Percentiles rank a stretch among this genome's conserved stretches.
Evolutionary conservation across 2,888 invertebrate genomes (phyloP).

Genomic region (Dynastes tityus): DNA sequence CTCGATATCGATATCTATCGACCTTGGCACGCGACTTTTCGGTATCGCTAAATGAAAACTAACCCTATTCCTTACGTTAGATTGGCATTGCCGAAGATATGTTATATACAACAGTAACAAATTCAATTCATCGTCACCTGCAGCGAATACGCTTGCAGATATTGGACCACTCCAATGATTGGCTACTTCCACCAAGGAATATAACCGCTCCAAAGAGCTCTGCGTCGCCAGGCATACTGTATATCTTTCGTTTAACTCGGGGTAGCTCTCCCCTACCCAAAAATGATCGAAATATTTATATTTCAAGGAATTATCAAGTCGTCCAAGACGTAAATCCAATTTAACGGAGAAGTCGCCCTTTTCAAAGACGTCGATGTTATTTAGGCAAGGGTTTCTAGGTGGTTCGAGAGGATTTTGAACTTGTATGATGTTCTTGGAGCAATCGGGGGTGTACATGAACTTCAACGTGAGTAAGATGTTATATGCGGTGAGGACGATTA

Average conservation of each 20-base stretch:
- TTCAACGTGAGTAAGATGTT: constrained; percentile 76
- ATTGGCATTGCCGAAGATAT: constrained; percentile 84
- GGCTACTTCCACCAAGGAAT: constrained; percentile 83
- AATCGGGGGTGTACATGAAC: constrained; percentile 73
- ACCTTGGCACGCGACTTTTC: constrained; percentile 70
- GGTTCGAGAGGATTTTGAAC: constrained; percentile 53
- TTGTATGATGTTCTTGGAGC: constrained; percentile 60
- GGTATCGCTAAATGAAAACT: constrained; percentile 85
- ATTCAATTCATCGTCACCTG: constrained; percentile 84
- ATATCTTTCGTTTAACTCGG: constrained; percentile 74
- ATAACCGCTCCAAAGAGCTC: constrained; percentile 86
- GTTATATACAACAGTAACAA: constrained; percentile 82
- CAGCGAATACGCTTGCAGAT: constrained; percentile 86
- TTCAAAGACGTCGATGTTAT: constrained; percentile 68
- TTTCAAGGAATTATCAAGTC: constrained; percentile 82
- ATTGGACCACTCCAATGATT: constrained; percentile 90
- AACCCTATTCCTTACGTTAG: constrained; percentile 81
- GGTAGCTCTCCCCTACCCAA: constrained; percentile 79
- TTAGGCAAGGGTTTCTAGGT: constrained; percentile 37
- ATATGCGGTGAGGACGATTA: constrained; percentile 78
- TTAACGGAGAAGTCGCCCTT: constrained; percentile 71
- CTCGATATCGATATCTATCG: constrained; percentile 62
- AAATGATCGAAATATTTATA: constrained; percentile 84
- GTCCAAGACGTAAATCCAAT: constrained; percentile 79
- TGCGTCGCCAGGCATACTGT: constrained; percentile 87